Conservation (phyloP, 2,888 invertebrate genomes). For the Acanthoscelides obtectus region DNA sequence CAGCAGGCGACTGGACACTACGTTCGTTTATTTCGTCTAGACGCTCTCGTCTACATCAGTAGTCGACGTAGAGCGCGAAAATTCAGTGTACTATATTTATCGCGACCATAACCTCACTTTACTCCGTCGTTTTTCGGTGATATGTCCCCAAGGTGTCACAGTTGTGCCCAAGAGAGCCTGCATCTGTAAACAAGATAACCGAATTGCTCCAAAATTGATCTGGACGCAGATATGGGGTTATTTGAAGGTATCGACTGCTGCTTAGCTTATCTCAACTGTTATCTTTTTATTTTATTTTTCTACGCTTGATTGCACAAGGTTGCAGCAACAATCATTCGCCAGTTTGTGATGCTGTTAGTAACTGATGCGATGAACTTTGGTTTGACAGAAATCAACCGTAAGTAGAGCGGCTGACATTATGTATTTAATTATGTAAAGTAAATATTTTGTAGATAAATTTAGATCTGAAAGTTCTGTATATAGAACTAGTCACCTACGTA, state of each 20-base stretch:
- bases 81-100: neutral
- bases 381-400: neutral
- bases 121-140: neutral
- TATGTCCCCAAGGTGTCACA: neutral
- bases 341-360: neutral
- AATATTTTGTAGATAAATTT: neutral
- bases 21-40: neutral
- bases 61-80: neutral
- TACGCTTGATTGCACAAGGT: neutral
- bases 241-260: conserved; percentile 37
- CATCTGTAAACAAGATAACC: conserved; percentile 1
- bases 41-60: neutral
- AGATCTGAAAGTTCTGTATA: neutral
- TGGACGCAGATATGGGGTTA: conserved; percentile 38
- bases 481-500: neutral
- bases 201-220: conserved; percentile 13
- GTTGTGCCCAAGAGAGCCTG: neutral
- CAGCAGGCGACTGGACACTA: neutral
- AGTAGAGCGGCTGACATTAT: neutral
- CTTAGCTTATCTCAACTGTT: conserved; percentile 17
- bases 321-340: neutral
- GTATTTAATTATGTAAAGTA: neutral
- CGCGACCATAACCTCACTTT: neutral
- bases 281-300: conserved; percentile 2
- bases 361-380: neutral